Evolutionary conservation across 2,113 vertebrate species (phyloP).

Genomic region (Phrynocephalus versicolor): DNA sequence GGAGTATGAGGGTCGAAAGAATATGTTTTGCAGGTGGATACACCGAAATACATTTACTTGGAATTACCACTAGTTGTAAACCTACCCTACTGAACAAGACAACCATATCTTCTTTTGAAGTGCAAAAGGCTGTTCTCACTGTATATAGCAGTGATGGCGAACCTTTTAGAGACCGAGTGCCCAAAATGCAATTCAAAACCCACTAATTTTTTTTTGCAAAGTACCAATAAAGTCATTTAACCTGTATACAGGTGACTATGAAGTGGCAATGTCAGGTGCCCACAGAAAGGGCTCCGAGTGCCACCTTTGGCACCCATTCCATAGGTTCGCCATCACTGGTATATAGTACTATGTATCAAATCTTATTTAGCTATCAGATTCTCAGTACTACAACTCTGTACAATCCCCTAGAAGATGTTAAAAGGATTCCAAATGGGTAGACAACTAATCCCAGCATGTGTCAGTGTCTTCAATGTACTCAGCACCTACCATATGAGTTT

Average conservation of each 20-base stretch:
- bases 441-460: not conserved
- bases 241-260: too few relatives aligned
- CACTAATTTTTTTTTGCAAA: too few relatives aligned
- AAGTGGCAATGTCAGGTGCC: too few relatives aligned
- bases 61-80: not conserved
- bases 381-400: not conserved
- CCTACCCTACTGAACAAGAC: not conserved
- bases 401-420: not conserved
- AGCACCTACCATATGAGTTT: rapidly evolving
- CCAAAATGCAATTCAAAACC: too few relatives aligned
- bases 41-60: not conserved
- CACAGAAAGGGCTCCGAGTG: too few relatives aligned
- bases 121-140: not conserved
- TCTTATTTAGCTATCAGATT: constrained; percentile 9
- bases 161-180: too few relatives aligned
- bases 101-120: not conserved
- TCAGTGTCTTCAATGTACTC: not conserved
- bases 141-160: too few relatives aligned
- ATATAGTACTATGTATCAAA: too few relatives aligned
- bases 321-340: too few relatives aligned
- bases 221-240: too few relatives aligned
- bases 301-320: too few relatives aligned
- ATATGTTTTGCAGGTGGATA: not conserved
- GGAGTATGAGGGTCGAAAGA: not conserved
- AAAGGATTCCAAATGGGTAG: constrained; percentile 1